Evolutionary conservation across 2,797 vertebrate genomes (phyloP).

Genomic region (Kryptolebias ocellatus): DNA sequence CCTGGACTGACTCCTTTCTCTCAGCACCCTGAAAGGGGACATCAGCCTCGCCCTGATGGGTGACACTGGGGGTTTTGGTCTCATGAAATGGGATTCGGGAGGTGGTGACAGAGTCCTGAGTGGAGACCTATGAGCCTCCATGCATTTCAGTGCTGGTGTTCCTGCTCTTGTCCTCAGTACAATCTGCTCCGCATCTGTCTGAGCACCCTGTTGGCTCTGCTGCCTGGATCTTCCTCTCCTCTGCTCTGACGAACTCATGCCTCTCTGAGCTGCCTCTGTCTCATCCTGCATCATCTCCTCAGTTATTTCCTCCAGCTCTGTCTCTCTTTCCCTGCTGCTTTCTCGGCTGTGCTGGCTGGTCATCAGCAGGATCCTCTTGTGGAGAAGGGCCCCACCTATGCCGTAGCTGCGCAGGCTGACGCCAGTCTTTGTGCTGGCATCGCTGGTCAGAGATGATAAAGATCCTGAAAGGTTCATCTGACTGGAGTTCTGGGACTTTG

Average conservation of each 20-base stretch:
- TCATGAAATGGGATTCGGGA: slow-evolving; percentile 32
- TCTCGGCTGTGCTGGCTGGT: slow-evolving; percentile 71
- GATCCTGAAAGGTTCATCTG: slow-evolving; percentile 90
- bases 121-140: background rate
- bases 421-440: slow-evolving; percentile 86
- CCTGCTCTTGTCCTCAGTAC: slow-evolving; percentile 13
- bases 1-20: slow-evolving; percentile 86
- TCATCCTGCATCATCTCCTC: slow-evolving; percentile 19
- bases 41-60: slow-evolving; percentile 74
- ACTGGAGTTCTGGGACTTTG: slow-evolving; percentile 85
- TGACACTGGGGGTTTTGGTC: slow-evolving; percentile 63
- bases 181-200: slow-evolving; percentile 10
- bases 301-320: slow-evolving; percentile 14
- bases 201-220: slow-evolving; percentile 7
- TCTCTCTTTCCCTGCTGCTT: slow-evolving; percentile 37
- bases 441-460: slow-evolving; percentile 89
- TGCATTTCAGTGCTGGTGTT: slow-evolving; percentile 14
- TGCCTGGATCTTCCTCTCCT: slow-evolving; percentile 45
- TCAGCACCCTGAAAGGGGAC: slow-evolving; percentile 82
- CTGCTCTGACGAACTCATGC: slow-evolving; percentile 29
- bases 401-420: slow-evolving; percentile 88
- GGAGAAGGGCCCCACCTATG: slow-evolving; percentile 95
- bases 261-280: slow-evolving; percentile 34
- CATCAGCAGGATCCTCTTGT: slow-evolving; percentile 87
- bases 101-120: slow-evolving; percentile 5